Base-by-base conservation (phyloP, 64 coral and sea anemone genomes). In the Stylophora pistillata region DNA sequence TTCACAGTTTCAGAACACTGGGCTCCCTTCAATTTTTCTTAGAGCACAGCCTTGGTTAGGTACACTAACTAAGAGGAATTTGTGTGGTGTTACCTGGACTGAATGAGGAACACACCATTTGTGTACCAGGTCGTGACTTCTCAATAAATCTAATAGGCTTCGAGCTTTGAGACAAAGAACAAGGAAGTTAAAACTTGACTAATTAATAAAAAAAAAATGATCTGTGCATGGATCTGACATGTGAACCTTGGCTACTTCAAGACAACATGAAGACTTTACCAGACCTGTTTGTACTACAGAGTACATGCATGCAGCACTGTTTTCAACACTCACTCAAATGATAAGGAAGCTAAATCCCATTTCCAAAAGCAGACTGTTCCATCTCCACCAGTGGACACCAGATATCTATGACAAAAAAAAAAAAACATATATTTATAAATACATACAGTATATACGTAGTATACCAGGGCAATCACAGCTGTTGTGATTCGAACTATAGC, bases 41-140 rank as follows among this genome's bases (percentile, higher is more conserved):
- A n/a, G n/a, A n/a, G n/a, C n/a, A n/a, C n/a, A n/a, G n/a, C n/a
- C n/a, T n/a, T n/a, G n/a, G 3, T 47, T 47, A 47, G 37, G 7
- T 4, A 47, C 37, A 47, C 37, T 47, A 7, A 47, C 37, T 47
- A 47, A 47, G 37, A 47, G 37, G 3, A 47, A 3, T 66, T 5
- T 21, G 60, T 33, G 14, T 60, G 31, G 3, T 21, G 29, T 18
- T 33, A 98, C 96, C 96, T 95, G 97, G 97, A 85, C 97, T 99
- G 53, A 99, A 99, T 21, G 97, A 99, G 30, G 97, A 99, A 47
- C 97, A 99, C n/a, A 99, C 93, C 90, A 99, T 99, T 62, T 99
- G 97, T 2, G 97, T 92, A 13, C 97, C 97, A 76, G 97, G 97
- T 55, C 97, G 88, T 74, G 93, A 92, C 73, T 99, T 99, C 62